Percentiles rank a stretch among this genome's conserved stretches.
Evolutionary conservation across 1,140 invertebrate species (phyloP).

Genomic region (Cataglyphis hispanica): DNA sequence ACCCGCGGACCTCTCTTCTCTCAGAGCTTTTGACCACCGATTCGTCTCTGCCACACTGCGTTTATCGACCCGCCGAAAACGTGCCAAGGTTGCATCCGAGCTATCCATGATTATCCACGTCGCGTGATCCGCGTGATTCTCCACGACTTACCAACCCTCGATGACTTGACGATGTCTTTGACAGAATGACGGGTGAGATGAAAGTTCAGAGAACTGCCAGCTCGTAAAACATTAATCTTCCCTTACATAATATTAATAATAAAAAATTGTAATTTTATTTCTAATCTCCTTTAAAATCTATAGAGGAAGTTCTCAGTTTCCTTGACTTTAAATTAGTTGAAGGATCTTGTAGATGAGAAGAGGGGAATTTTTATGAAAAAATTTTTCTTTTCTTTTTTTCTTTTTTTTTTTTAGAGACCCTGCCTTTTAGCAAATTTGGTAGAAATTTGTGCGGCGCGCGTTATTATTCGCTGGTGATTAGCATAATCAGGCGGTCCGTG

Average conservation of each 20-base stretch:
- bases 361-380: background rate
- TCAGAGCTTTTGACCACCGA: conserved; percentile 62
- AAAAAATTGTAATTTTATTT: background rate
- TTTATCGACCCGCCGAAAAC: conserved; percentile 45
- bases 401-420: too few relatives aligned
- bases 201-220: background rate
- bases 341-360: background rate
- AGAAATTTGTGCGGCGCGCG: background rate
- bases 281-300: background rate
- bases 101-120: conserved; percentile 48
- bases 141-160: background rate
- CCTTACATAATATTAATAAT: background rate
- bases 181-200: background rate
- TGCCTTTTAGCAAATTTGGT: conserved; percentile 1
- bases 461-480: conserved; percentile 39
- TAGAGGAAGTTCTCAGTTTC: background rate
- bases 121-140: conserved; percentile 7
- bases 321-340: conserved; percentile 15
- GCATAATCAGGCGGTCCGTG: conserved; percentile 29
- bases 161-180: background rate
- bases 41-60: conserved; percentile 40
- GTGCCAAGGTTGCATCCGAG: conserved; percentile 56
- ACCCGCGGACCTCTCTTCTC: conserved; percentile 11
- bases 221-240: conserved; percentile 3
- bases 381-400: background rate